A percentile compares a stretch with the other conserved stretches of the same genome.
Evolutionary conservation across 2,113 vertebrate species (phyloP).

Genomic region (Balaeniceps rex): DNA sequence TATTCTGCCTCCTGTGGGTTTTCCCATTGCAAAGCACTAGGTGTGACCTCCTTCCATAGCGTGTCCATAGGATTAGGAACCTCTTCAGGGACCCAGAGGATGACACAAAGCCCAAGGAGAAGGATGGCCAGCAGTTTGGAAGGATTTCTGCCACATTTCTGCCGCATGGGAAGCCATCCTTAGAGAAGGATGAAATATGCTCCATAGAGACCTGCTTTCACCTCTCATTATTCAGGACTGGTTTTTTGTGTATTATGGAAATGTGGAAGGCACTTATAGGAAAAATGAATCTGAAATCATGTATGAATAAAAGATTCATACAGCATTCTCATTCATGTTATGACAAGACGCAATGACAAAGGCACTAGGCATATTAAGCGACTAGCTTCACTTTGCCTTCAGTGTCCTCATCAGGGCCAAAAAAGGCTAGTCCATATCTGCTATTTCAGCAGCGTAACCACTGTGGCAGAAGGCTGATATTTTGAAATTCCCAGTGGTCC

Average conservation of each 20-base stretch:
- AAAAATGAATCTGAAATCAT: neutral
- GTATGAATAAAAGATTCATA: neutral
- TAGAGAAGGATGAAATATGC: neutral
- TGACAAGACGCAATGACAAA: neutral
- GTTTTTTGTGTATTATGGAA: neutral
- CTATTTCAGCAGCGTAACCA: neutral
- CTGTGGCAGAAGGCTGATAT: neutral
- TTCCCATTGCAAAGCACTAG: neutral
- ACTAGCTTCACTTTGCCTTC: neutral
- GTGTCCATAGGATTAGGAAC: neutral
- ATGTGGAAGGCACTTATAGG: neutral
- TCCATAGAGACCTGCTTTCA: neutral
- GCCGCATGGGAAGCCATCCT: neutral
- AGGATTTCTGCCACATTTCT: neutral
- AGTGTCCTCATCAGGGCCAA: accelerated
- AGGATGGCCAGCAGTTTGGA: neutral
- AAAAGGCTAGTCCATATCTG: neutral
- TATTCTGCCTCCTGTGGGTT: neutral
- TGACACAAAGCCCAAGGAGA: neutral
- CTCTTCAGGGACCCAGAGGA: neutral
- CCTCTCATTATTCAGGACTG: neutral
- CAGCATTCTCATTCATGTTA: neutral
- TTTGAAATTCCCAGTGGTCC: neutral
- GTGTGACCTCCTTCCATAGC: neutral
- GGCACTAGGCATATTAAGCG: neutral